These are phyloP conservation scores for Marisa cornuarietis DNA, from an alignment of 1,140 invertebrate species.

Conservation along the genomic window DNA sequence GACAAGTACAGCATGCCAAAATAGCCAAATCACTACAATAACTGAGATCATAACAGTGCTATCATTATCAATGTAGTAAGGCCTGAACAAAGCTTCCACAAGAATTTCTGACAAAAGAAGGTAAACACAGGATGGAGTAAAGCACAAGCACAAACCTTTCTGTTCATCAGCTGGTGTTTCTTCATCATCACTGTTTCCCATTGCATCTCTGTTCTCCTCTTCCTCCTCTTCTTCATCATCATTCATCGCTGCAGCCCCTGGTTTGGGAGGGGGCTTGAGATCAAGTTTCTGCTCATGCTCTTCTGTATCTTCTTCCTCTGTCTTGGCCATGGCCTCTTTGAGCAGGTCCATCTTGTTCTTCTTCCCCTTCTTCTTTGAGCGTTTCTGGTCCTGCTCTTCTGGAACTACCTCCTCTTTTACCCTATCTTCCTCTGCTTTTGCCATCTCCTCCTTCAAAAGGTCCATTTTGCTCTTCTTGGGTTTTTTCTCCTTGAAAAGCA, in stretches of 20 bases:
- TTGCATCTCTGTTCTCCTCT: conserved; percentile 35
- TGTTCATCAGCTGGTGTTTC: conserved; percentile 30
- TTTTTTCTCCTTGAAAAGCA: conserved; percentile 30
- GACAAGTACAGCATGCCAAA: too few species aligned
- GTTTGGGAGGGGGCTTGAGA: conserved; percentile 10
- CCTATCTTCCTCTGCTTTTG: conserved; percentile 33
- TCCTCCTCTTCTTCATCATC: conserved; percentile 33
- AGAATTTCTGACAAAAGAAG: background rate
- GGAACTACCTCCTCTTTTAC: background rate
- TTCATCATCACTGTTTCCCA: conserved; percentile 24
- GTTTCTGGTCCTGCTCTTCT: conserved; percentile 23
- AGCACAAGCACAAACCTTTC: conserved; percentile 1
- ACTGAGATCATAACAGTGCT: too few species aligned
- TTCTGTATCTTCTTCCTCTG: conserved; percentile 44
- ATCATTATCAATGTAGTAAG: too few species aligned
- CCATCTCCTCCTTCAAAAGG: conserved; percentile 38
- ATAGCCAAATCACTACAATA: too few species aligned
- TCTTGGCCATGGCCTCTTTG: conserved; percentile 31
- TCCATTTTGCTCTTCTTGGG: conserved; percentile 41
- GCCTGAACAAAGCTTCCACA: background rate
- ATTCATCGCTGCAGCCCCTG: background rate
- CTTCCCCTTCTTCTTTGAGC: conserved; percentile 20
- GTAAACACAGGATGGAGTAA: background rate
- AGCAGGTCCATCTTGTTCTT: conserved; percentile 22
- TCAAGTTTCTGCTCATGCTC: conserved; percentile 24